Conservation (phyloP, 2,888 invertebrate genomes). For the Mythimna vitellina region DNA sequence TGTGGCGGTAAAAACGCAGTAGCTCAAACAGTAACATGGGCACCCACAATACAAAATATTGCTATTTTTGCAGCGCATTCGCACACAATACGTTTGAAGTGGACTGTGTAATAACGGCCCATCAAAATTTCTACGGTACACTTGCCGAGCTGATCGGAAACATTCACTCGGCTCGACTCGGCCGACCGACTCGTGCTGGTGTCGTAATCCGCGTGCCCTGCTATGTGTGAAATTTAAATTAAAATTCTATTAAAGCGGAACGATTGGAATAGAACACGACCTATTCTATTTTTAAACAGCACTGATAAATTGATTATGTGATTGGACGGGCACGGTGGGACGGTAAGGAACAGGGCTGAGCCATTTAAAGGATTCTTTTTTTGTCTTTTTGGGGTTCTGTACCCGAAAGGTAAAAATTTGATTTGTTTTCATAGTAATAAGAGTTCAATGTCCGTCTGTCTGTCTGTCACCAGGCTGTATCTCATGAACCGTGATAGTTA, state of each 20-base stretch:
- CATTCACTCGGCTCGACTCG: conserved; percentile 75
- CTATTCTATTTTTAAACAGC: conserved; percentile 70
- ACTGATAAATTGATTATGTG: conserved; percentile 68
- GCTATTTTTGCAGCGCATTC: conserved; percentile 75
- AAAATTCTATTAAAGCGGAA: conserved; percentile 86
- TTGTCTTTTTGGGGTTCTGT: not conserved
- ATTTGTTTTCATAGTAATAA: too few species aligned
- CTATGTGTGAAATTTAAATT: conserved; percentile 88
- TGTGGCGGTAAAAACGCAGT: conserved; percentile 61
- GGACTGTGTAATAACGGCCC: conserved; percentile 87
- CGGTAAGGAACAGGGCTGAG: conserved; percentile 51
- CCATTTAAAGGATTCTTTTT: conserved; percentile 38
- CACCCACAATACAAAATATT: conserved; percentile 72
- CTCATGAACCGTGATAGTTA: too few species aligned
- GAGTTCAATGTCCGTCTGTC: too few species aligned
- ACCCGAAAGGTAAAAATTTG: too few species aligned
- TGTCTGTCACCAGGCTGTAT: too few species aligned
- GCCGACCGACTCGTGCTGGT: conserved; percentile 59
- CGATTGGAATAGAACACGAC: conserved; percentile 76
- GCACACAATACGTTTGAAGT: conserved; percentile 86
- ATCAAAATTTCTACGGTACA: conserved; percentile 87
- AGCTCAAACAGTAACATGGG: conserved; percentile 55
- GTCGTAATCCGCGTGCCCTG: conserved; percentile 81
- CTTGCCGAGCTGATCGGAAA: conserved; percentile 83
- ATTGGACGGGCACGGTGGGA: conserved; percentile 59